Conservation (phyloP, 2,888 invertebrate species). For the Sycophila texana region DNA sequence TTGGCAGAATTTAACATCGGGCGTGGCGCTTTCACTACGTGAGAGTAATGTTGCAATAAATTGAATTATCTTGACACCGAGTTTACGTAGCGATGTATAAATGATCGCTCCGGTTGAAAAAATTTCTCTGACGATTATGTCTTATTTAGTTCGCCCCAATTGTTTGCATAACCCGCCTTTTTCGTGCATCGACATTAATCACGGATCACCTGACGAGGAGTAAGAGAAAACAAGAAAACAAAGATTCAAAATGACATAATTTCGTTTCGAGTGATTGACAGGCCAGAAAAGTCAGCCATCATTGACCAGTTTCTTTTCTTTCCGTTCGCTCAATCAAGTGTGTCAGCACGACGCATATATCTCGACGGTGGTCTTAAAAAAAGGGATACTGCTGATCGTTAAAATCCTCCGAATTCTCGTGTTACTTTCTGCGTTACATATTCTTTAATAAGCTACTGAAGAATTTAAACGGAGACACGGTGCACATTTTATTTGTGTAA, state of each 20-base stretch:
- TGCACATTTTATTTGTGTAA: too few relatives aligned
- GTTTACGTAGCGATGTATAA: slow-evolving; percentile 5
- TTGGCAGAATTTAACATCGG: too few relatives aligned
- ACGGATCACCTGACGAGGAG: not conserved
- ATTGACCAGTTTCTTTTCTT: slow-evolving; percentile 47
- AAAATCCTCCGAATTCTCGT: too few relatives aligned
- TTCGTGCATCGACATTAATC: slow-evolving; percentile 1
- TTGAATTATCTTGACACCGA: slow-evolving; percentile 12
- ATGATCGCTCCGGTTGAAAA: slow-evolving; percentile 6
- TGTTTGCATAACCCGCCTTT: slow-evolving; percentile 27
- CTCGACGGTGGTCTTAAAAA: not conserved
- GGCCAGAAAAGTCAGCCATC: slow-evolving; percentile 26
- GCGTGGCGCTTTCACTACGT: too few relatives aligned
- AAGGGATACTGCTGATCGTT: not conserved
- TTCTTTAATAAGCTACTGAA: too few relatives aligned
- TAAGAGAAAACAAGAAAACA: slow-evolving; percentile 22
- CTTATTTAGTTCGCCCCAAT: slow-evolving; percentile 31
- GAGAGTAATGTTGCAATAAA: not conserved
- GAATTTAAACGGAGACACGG: too few relatives aligned
- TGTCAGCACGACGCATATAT: not conserved
- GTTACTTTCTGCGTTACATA: too few relatives aligned
- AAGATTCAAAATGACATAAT: slow-evolving; percentile 50
- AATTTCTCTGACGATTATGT: slow-evolving; percentile 37
- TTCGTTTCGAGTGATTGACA: slow-evolving; percentile 1
- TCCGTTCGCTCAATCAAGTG: slow-evolving; percentile 12